Base-by-base conservation (phyloP, 2,797 vertebrate species). In the Remorina albescens region DNA sequence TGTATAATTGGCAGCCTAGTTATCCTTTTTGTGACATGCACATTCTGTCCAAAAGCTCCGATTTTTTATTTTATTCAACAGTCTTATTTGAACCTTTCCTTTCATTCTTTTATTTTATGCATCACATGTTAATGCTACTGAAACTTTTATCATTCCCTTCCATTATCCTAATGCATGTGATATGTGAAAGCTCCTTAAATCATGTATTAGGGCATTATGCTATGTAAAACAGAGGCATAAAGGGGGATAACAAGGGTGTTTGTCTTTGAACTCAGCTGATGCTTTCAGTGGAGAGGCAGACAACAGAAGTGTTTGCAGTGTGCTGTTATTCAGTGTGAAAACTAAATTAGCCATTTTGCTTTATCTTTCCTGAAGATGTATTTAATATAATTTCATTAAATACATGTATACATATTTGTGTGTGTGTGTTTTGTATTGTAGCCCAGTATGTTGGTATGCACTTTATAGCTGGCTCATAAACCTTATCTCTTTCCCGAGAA, bases 81-180 rank as follows among this genome's bases (percentile, higher is more conserved):
- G 70, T 68, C 76, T 72, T 82, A 84, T 89, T 91, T 91, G 65
- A 85, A 77, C 71, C 76, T 73, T 88, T 90, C 71, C 80, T 74
- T 78, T 80, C 39, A 70, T 87, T 78, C 79, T 78, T 88, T 92
- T 88, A 89, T 92, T 92, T 93, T 89, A 94, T 93, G 92, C 93
- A 94, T 95, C 91, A 91, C 87, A 94, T 93, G 90, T 93, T 94
- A 94, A 95, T 94, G 93, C 91, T 92, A 60, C 85, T 94, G 62
- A 94, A 95, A 94, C 61, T 93, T 94, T 93, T 86, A 94, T 93
- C 60, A 93, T 89, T 81, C 56, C 8, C 74, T 86, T 93, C 91
- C 90, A 94, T 94, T 94, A 92, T 92, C 89, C 81, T 93, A 93
- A 95, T 93, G 93, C 91, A 91, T 88, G 80, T 82, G 84, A 88